Percentiles rank a stretch among this genome's conserved stretches.
Evolutionary conservation across 92 coral and sea anemone species (phyloP).

Genomic region (Bergia puertoricense): DNA sequence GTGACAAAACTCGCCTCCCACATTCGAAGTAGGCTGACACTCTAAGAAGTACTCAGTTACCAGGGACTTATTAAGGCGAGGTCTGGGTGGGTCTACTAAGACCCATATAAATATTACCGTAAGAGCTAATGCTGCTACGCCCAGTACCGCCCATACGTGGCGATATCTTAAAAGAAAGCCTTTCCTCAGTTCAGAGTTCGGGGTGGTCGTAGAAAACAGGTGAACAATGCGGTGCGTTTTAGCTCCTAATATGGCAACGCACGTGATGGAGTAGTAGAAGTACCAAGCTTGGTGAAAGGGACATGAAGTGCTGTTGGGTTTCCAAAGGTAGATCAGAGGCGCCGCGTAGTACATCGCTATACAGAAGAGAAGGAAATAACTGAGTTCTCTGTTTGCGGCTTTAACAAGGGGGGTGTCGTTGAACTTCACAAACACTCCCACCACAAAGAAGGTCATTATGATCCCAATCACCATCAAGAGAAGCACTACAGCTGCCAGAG

Average conservation of each 20-base stretch:
- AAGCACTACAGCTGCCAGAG: conserved; percentile 48
- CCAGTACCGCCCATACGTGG: conserved; percentile 57
- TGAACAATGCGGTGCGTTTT: conserved; percentile 75
- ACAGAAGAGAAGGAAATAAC: conserved; percentile 70
- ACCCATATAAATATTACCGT: conserved; percentile 66
- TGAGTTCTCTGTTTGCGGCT: conserved; percentile 79
- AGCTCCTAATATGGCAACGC: conserved; percentile 75
- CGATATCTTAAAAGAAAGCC: conserved; percentile 52
- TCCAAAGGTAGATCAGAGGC: conserved; percentile 65
- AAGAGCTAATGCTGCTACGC: conserved; percentile 45
- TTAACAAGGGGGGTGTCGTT: conserved; percentile 70
- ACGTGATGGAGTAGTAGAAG: conserved; percentile 69
- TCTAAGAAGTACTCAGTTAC: conserved; percentile 49
- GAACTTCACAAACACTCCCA: conserved; percentile 48
- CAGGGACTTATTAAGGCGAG: conserved; percentile 60
- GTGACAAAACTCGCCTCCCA: conserved; percentile 65
- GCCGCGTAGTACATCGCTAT: conserved; percentile 73
- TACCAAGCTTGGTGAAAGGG: conserved; percentile 73
- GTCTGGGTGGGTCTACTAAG: conserved; percentile 58
- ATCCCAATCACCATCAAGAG: conserved; percentile 58
- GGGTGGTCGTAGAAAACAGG: conserved; percentile 62
- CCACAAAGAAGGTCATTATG: conserved; percentile 44
- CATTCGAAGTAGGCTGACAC: conserved; percentile 48
- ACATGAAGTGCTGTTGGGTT: conserved; percentile 61
- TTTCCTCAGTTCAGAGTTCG: conserved; percentile 62